phyloP scores from a whole-genome alignment of 2,888 invertebrate genomes.

The Elysia crispata region DNA sequence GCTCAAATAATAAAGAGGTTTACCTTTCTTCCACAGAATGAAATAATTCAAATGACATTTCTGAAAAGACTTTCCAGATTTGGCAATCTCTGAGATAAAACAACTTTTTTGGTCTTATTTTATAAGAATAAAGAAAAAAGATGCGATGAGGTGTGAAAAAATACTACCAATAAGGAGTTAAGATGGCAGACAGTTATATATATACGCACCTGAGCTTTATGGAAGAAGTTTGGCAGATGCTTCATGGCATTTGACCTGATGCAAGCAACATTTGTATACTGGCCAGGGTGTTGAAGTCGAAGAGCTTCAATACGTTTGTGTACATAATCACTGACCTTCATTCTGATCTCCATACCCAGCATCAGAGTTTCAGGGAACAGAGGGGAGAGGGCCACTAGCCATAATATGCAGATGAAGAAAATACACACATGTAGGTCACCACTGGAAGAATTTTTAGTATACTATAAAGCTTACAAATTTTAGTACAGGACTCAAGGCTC shows the following conservation, averaged over 20 bases:
- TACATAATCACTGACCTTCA: conserved; percentile 99
- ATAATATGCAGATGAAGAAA: not conserved
- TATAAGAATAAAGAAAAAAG: not conserved
- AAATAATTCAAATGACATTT: no score
- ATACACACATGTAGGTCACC: not conserved
- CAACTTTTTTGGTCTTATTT: not conserved
- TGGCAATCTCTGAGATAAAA: no score
- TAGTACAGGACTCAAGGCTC: no score
- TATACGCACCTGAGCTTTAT: conserved; percentile 89
- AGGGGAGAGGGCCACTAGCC: conserved; percentile 88
- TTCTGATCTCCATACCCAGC: conserved; percentile 97
- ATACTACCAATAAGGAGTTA: no score
- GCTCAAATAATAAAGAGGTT: no score
- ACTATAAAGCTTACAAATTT: no score
- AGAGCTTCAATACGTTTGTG: conserved; percentile 94
- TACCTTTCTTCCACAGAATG: no score
- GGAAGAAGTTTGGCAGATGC: conserved; percentile 97
- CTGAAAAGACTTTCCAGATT: no score
- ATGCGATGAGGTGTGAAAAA: not conserved
- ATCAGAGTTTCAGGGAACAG: conserved; percentile 93
- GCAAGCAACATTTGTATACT: conserved; percentile 95
- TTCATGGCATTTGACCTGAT: conserved; percentile 99
- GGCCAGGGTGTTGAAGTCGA: conserved; percentile 84
- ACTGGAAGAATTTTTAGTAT: not conserved
- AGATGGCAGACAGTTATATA: no score